Evolutionary conservation across 2,113 vertebrate genomes (phyloP).

Genomic region (Mesocricetus auratus): DNA sequence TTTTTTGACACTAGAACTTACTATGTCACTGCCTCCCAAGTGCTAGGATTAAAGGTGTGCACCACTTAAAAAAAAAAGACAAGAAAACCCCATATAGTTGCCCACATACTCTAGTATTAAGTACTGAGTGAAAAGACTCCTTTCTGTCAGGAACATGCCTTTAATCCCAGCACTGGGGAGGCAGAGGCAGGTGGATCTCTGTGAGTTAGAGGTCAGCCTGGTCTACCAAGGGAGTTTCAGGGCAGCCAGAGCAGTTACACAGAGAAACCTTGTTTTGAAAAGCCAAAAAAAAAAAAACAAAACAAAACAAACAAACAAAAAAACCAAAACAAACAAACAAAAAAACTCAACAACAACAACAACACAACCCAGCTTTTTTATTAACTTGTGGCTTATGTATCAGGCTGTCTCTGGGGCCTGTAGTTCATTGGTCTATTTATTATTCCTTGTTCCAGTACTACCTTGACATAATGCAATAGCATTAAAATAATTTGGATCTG

Average conservation of each 20-base stretch:
- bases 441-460: not conserved
- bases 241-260: not conserved
- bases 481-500: conserved; percentile 8
- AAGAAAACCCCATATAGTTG: not conserved
- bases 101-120: not conserved
- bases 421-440: not conserved
- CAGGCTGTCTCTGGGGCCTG: not conserved
- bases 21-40: not conserved
- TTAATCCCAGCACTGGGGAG: not conserved
- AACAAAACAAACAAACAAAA: no score
- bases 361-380: not conserved
- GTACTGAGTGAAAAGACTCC: not conserved
- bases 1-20: not conserved
- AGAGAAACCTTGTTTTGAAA: not conserved
- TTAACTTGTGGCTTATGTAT: rapidly evolving
- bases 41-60: not conserved
- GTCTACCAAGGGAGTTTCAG: not conserved
- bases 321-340: no score
- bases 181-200: not conserved
- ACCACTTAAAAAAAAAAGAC: not conserved
- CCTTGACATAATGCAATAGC: not conserved
- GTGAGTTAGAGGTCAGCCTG: not conserved
- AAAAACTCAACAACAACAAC: no score
- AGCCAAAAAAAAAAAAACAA: not conserved
- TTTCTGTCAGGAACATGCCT: not conserved